phyloP scores from a whole-genome alignment of 2,113 vertebrate species.

The Epinephelus moara region DNA sequence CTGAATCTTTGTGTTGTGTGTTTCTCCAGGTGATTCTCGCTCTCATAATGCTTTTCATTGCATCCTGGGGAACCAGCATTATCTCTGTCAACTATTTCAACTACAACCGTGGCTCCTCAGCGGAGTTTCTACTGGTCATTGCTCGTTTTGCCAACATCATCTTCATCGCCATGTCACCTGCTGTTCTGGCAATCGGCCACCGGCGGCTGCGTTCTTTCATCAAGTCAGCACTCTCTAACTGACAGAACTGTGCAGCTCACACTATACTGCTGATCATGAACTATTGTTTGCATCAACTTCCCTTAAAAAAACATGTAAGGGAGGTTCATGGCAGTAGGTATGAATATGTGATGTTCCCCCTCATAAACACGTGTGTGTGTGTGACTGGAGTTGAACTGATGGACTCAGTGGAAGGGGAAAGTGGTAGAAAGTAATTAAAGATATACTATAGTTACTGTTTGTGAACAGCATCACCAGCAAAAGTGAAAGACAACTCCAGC shows the following conservation, averaged over 20 bases:
- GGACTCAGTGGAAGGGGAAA: neutral
- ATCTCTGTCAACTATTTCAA: constrained; percentile 87
- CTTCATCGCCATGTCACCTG: constrained; percentile 84
- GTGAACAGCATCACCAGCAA: no score
- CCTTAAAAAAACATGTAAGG: neutral
- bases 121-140: constrained; percentile 77
- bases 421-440: neutral
- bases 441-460: no score
- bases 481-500: no score
- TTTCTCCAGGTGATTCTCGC: constrained; percentile 82
- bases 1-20: constrained; percentile 8
- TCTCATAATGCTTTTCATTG: constrained; percentile 84
- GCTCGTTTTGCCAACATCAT: constrained; percentile 83
- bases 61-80: constrained; percentile 85
- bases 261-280: neutral
- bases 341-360: neutral
- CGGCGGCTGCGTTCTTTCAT: constrained; percentile 78
- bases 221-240: constrained; percentile 62
- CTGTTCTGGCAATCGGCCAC: constrained; percentile 83
- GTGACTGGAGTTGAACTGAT: neutral
- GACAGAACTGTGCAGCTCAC: constrained; percentile 15
- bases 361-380: neutral
- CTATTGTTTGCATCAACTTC: neutral
- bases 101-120: constrained; percentile 76
- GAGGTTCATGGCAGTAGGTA: neutral